Evolutionary conservation across 2,888 invertebrate genomes (phyloP).

Genomic region (Lithosia quadra): DNA sequence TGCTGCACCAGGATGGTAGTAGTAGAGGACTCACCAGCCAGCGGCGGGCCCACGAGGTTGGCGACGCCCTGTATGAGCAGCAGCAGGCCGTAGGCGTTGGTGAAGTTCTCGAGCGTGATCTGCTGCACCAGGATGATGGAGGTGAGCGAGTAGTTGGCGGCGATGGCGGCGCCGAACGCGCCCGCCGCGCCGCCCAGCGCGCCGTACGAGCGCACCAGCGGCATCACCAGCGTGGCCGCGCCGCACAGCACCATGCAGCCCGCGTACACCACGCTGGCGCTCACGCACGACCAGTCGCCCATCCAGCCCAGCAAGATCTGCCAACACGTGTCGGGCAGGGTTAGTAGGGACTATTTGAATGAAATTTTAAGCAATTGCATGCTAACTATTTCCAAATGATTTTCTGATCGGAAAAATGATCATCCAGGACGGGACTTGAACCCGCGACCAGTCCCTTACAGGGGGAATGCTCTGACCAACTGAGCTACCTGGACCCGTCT

Average conservation of each 20-base stretch:
- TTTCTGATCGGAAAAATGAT: no score
- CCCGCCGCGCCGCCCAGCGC: slow-evolving; percentile 89
- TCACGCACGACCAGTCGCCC: slow-evolving; percentile 93
- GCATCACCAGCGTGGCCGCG: slow-evolving; percentile 89
- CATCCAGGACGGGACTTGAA: no score
- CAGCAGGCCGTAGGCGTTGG: slow-evolving; percentile 95
- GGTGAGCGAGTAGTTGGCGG: slow-evolving; percentile 96
- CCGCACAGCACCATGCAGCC: slow-evolving; percentile 92
- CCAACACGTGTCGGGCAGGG: no score
- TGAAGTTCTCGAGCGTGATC: slow-evolving; percentile 96
- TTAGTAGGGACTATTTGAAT: no score
- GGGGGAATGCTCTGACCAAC: no score
- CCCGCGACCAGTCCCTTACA: no score
- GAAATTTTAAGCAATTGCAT: no score
- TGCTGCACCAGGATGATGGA: slow-evolving; percentile 96
- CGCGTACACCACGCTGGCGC: slow-evolving; percentile 93
- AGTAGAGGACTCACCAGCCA: slow-evolving; percentile 94
- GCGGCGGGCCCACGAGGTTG: slow-evolving; percentile 95
- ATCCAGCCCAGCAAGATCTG: slow-evolving; percentile 95
- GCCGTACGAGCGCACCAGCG: slow-evolving; percentile 86
- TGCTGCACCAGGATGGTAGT: no score
- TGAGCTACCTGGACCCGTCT: no score
- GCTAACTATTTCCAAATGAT: no score
- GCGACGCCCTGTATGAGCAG: slow-evolving; percentile 96
- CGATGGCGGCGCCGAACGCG: slow-evolving; percentile 96